These are phyloP conservation scores for Pseudorectes ferrugineus DNA, from an alignment of 2,113 vertebrate genomes.

Conservation along the genomic window DNA sequence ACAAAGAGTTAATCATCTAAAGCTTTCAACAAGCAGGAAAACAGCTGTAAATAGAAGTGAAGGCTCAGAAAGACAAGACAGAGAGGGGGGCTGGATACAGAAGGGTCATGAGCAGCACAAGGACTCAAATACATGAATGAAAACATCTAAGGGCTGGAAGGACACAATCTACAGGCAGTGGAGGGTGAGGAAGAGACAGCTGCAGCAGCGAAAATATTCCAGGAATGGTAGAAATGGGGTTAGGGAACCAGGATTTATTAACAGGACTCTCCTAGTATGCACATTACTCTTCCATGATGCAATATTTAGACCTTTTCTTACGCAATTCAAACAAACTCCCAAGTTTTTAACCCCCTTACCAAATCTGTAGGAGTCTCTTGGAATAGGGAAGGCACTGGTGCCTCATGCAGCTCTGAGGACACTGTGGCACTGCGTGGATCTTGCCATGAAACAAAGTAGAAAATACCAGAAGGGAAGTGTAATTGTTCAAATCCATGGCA, in stretches of 20 bases:
- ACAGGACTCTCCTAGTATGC: neutral
- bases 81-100: neutral
- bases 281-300: neutral
- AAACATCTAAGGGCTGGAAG: neutral
- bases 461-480: neutral
- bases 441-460: neutral
- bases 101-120: neutral
- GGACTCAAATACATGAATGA: neutral
- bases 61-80: neutral
- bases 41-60: neutral
- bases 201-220: neutral
- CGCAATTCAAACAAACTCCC: neutral
- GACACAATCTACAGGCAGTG: neutral
- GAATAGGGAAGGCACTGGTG: neutral
- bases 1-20: neutral
- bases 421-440: fast-evolving
- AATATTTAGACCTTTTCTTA: neutral
- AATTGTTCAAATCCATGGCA: neutral
- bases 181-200: neutral
- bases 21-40: neutral
- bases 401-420: neutral
- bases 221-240: neutral
- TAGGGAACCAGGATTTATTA: neutral
- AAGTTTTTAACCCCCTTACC: neutral
- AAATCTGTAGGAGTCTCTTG: neutral